phyloP scores from a whole-genome alignment of 2,888 invertebrate genomes.

The Lasioglossum malachurum region DNA sequence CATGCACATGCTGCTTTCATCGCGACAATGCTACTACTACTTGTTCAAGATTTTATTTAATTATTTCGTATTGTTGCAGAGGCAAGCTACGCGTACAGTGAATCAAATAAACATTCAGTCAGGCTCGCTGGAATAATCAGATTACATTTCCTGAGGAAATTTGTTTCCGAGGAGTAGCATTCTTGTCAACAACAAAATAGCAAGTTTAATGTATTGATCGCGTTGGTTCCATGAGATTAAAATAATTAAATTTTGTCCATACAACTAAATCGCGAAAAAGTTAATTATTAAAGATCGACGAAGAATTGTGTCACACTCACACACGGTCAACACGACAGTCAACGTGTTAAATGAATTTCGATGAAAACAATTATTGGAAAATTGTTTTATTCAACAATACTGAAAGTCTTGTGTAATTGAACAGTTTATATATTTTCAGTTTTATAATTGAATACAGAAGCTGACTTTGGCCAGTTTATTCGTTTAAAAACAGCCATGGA shows the following conservation, averaged over 20 bases:
- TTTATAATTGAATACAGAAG: neutral
- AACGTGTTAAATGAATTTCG: neutral
- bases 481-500: neutral
- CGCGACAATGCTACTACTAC: neutral
- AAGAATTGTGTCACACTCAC: too few relatives aligned
- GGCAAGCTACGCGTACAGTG: neutral
- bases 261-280: neutral
- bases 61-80: neutral
- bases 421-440: neutral
- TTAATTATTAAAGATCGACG: neutral
- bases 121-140: too few relatives aligned
- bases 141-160: too few relatives aligned
- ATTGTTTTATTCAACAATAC: neutral
- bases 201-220: neutral
- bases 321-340: neutral
- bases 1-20: neutral
- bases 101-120: neutral
- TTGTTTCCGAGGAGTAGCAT: neutral
- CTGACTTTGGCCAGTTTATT: neutral
- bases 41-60: neutral
- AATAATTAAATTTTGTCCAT: too few relatives aligned
- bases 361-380: neutral
- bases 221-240: neutral
- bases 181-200: neutral
- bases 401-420: neutral